A percentile compares a stretch with the other conserved stretches of the same genome.
Evolutionary conservation across 2,113 vertebrate species (phyloP).

Genomic region (Melozone crissalis): DNA sequence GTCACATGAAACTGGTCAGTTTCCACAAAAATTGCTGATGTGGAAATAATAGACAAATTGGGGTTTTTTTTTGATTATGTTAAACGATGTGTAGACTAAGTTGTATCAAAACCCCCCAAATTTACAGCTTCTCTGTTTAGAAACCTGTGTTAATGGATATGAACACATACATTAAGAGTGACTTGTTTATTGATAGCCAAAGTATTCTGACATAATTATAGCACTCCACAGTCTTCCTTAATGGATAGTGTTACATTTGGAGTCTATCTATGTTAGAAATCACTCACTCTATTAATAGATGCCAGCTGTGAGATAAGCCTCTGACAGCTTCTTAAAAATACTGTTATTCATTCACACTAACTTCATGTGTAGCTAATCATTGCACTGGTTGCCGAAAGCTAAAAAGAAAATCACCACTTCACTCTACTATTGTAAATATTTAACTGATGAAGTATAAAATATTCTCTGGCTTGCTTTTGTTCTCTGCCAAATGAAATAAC

Average conservation of each 20-base stretch:
- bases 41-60: background rate
- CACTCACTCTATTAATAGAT: slow-evolving; percentile 44
- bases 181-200: slow-evolving; percentile 9
- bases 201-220: slow-evolving; percentile 33
- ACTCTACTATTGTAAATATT: background rate
- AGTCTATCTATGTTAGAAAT: slow-evolving; percentile 44
- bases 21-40: slow-evolving; percentile 5
- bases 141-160: background rate
- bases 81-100: background rate
- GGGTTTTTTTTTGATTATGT: background rate
- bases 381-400: background rate
- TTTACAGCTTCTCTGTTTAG: background rate
- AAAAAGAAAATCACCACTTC: slow-evolving; percentile 5
- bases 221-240: slow-evolving; percentile 3
- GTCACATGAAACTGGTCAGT: background rate
- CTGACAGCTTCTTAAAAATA: slow-evolving; percentile 44
- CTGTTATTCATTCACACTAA: slow-evolving; percentile 8
- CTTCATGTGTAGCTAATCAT: background rate
- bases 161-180: background rate
- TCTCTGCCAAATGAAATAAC: background rate
- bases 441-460: slow-evolving; percentile 1
- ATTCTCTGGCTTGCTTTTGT: background rate
- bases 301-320: slow-evolving; percentile 49
- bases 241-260: slow-evolving; percentile 47
- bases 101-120: background rate